Evolutionary conservation across 1,140 invertebrate genomes (phyloP).

Genomic region (Drosophila grimshawi): DNA sequence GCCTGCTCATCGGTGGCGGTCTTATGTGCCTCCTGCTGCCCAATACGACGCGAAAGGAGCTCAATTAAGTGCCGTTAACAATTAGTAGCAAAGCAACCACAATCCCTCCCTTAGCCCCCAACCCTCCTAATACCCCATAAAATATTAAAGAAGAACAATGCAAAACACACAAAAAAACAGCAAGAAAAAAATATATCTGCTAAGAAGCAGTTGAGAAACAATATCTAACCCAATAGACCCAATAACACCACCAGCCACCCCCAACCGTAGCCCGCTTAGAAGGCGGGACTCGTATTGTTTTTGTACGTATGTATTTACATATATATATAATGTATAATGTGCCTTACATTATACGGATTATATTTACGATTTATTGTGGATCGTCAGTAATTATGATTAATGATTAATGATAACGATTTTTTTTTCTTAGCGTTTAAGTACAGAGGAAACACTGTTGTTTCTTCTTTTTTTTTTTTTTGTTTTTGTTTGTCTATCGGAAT

Average conservation of each 20-base stretch:
- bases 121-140: neutral
- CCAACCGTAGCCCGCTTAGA: neutral
- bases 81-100: neutral
- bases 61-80: constrained; percentile 86
- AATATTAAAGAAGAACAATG: neutral
- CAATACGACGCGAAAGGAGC: constrained; percentile 92
- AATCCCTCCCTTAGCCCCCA: neutral
- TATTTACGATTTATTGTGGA: constrained; percentile 49
- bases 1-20: constrained; percentile 91
- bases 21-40: constrained; percentile 93
- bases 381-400: constrained; percentile 75
- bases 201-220: neutral
- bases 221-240: neutral
- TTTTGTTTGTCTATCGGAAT: constrained; percentile 36
- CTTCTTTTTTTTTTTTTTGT: constrained; percentile 22
- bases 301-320: constrained; percentile 36
- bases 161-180: neutral
- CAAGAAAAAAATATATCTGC: constrained; percentile 17
- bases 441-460: constrained; percentile 10
- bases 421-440: constrained; percentile 54
- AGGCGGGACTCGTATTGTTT: constrained; percentile 14
- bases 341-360: constrained; percentile 32
- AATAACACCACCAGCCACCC: neutral
- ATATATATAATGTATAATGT: constrained; percentile 43
- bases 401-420: constrained; percentile 59